Base-by-base conservation (phyloP, 2,797 vertebrate genomes). In the Hemitrygon akajei region DNA sequence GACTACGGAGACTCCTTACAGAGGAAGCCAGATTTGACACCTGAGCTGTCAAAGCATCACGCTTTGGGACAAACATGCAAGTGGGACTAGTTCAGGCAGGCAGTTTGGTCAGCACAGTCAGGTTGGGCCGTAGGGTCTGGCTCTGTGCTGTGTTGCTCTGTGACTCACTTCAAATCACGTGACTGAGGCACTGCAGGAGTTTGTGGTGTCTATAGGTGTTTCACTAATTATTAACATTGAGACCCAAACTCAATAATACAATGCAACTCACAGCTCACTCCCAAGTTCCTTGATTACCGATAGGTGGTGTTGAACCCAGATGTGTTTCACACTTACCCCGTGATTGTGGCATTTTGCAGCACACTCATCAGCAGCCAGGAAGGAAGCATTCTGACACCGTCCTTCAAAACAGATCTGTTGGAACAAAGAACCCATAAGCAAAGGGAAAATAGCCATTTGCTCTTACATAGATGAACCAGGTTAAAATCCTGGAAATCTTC, bases 341-440 rank as follows among this genome's bases (percentile, higher is more conserved):
- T 96, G 97, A 60, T 97, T 97, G 0, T 97, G 96, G 96, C 99
- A 99, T 95, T 98, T 98, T 95, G 96, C 96, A n/a, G 94, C 97
- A 94, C 99, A 99, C 95, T 97, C 96, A 95, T 98, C 97, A 0
- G 97, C 97, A 80, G 96, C 96, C 94, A 99, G 98, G 95, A 99
- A 98, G 94, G 98, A 98, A 91, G 97, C 96, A 95, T 98, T 98
- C 95, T 97, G 97, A 95, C 99, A 99, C 94, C 97, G 97, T 75
- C 99, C 99, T 60, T 98, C 98, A 93, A 99, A 99, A 96, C 99
- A 99, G 95, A 99, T 97, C 99, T 99, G 96, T 94, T 94, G 47
- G 60, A 93, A 75, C 37, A 93, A 75, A 76, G 11, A 34, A 75
- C 10, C 18, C 0, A 22, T 89, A 6, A 69, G 30, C 20, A 10